Evolutionary conservation across 2,888 invertebrate species (phyloP).

Genomic region (Drosophila anomelani): DNA sequence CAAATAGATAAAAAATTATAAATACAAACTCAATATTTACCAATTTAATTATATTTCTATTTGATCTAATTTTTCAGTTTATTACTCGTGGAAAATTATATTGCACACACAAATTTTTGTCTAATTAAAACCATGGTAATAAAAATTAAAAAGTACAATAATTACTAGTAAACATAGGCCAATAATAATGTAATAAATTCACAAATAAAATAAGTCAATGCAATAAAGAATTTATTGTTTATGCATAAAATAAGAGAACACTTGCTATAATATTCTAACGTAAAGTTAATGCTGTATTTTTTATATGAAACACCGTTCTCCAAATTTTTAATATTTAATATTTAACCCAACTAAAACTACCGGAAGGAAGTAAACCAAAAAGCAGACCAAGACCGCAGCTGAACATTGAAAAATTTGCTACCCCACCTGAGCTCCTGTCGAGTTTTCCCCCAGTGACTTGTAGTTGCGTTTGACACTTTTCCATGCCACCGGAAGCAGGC

Average conservation of each 20-base stretch:
- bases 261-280: background rate
- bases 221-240: too few relatives aligned
- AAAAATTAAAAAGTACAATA: background rate
- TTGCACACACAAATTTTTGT: background rate
- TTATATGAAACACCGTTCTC: too few relatives aligned
- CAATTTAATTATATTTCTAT: background rate
- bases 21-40: background rate
- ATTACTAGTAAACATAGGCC: background rate
- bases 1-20: background rate
- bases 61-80: background rate
- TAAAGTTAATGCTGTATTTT: background rate
- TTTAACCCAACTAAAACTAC: background rate
- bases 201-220: too few relatives aligned
- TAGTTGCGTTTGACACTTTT: slow-evolving; percentile 65
- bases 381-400: slow-evolving; percentile 4
- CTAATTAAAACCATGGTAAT: background rate
- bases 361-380: background rate
- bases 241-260: too few relatives aligned
- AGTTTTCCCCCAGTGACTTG: slow-evolving; percentile 29
- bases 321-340: background rate
- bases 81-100: background rate
- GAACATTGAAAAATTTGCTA: slow-evolving; percentile 12
- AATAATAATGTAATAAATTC: background rate
- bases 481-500: slow-evolving; percentile 23
- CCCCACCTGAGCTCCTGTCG: slow-evolving; percentile 10